phyloP scores from a whole-genome alignment of 2,113 vertebrate genomes.

The Lagenorhynchus albirostris region DNA sequence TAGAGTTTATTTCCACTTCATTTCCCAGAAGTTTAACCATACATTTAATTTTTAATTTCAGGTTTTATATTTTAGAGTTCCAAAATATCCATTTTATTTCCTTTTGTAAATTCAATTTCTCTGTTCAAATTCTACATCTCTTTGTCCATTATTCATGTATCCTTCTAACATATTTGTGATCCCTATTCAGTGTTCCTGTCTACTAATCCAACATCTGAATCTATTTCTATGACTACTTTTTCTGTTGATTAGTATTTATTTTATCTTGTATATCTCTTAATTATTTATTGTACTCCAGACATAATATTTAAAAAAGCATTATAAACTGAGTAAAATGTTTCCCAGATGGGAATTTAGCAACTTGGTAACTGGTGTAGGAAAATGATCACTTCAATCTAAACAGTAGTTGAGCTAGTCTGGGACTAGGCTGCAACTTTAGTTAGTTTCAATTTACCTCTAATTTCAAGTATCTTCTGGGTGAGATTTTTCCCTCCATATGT shows the following conservation, averaged over 20 bases:
- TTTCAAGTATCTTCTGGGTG: not conserved
- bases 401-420: not conserved
- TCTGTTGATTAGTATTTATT: not conserved
- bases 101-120: not conserved
- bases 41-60: slow-evolving; percentile 17
- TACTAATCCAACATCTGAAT: not conserved
- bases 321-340: not conserved
- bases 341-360: not conserved
- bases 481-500: not conserved
- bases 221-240: not conserved
- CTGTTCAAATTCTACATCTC: not conserved
- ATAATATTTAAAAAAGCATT: not conserved
- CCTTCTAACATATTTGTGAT: not conserved
- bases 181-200: not conserved
- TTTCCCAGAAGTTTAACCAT: not conserved
- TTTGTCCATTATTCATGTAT: not conserved
- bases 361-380: not conserved
- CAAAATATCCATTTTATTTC: not conserved
- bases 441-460: not conserved
- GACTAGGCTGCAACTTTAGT: not conserved
- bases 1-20: not conserved
- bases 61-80: not conserved
- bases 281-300: not conserved
- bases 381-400: not conserved
- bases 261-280: not conserved